Base-by-base conservation (phyloP, 2,797 vertebrate species). In the Pangasius djambal region DNA sequence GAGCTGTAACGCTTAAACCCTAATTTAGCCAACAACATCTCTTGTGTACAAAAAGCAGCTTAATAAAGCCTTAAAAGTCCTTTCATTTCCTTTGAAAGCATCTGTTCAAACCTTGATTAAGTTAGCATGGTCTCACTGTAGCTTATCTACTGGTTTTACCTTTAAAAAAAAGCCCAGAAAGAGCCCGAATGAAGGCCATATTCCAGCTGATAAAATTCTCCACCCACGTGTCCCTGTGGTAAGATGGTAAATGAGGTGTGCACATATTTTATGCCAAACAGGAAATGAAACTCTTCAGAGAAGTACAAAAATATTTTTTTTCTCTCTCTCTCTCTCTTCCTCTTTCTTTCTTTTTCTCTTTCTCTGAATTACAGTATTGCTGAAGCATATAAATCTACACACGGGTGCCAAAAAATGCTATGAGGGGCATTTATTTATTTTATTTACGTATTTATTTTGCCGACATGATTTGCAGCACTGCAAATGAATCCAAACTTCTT, bases 221-320 rank as follows among this genome's bases (percentile, higher is more conserved):
- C 48, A 37, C 83, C 83, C 83, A 70, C 44, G 20, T 22, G 48
- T 55, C 65, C 83, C 48, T 25, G 83, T 69, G 44, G 44, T 85
- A 85, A 52, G 9, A 84, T 84, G 61, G 37, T 50, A 67, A 84
- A 69, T 31, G 83, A 50, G 83, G 57, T 83, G 79, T 40, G 34
- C 34, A 61, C 25, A 82, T 40, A 65, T 83, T 59, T 65, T 44
- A 44, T 63, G 52, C 22, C 37, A 67, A 83, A 65, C 82, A 83
- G 82, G 61, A 83, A 83, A 83, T 48, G 7, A 50, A 63, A 44
- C 57, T 18, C 81, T 15, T n/a, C 13, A 63, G 37, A 48, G 37
- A 44, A 65, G 12, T 13, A 83, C 12, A 74, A 48, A 28, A n/a
- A 25, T 18, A 57, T 2, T 79, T 2, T 52, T 1, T 55, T 1